Conservation (phyloP, 2,888 invertebrate species). For the Candidula unifasciata region DNA sequence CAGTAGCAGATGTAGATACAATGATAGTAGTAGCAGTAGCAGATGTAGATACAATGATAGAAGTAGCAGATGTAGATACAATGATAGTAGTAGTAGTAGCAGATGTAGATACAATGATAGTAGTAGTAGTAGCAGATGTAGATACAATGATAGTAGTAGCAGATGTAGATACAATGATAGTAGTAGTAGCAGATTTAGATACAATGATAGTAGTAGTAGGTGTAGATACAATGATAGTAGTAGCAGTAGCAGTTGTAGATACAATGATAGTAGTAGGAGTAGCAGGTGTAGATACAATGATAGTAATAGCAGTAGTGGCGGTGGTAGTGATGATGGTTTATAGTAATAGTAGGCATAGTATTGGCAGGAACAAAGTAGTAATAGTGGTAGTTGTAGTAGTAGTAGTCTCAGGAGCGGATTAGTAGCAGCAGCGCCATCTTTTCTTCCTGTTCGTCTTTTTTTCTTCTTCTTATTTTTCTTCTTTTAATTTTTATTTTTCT, state of each 20-base stretch:
- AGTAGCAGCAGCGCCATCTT: too few species aligned
- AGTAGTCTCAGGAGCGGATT: neutral
- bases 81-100: neutral
- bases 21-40: too few species aligned
- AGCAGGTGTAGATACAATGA: too few species aligned
- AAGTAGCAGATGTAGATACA: neutral
- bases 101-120: neutral
- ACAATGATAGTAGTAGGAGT: too few species aligned
- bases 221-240: slow-evolving; percentile 13
- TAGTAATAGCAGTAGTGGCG: too few species aligned
- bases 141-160: neutral
- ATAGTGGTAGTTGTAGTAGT: neutral
- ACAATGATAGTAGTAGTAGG: slow-evolving; percentile 20
- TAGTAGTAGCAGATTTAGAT: neutral
- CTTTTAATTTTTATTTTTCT: too few species aligned
- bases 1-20: too few species aligned
- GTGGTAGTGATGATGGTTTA: too few species aligned
- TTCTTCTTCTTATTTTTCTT: too few species aligned
- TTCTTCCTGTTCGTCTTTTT: too few species aligned
- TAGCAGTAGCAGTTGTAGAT: neutral
- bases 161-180: neutral
- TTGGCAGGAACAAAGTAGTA: too few species aligned
- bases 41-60: neutral
- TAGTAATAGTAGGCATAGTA: too few species aligned
- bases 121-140: neutral